Conservation (phyloP, 2,888 invertebrate species). For the Opisthograptis luteolata region DNA sequence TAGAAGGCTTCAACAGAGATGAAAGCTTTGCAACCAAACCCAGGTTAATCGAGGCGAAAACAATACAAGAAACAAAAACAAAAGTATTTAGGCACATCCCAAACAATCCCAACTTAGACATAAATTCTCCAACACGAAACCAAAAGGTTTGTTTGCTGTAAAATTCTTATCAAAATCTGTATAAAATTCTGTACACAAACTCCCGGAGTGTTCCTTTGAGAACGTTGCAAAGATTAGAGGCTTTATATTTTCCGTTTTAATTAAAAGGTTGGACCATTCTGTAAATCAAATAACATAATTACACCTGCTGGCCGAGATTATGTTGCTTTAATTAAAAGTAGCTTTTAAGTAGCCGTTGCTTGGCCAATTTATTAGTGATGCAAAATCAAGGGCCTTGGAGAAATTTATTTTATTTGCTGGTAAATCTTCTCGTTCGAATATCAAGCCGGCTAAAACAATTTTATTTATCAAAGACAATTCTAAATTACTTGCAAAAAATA, state of each 20-base stretch:
- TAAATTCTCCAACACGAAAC: conserved; percentile 7
- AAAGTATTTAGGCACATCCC: conserved; percentile 12
- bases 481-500: too few species aligned
- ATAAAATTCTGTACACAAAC: conserved; percentile 22
- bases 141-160: conserved; percentile 25
- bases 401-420: not conserved
- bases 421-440: too few species aligned
- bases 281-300: conserved; percentile 42
- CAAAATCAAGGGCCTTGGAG: conserved; percentile 4
- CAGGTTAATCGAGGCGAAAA: not conserved
- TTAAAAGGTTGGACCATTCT: conserved; percentile 38
- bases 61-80: not conserved
- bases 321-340: conserved; percentile 37
- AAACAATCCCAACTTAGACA: conserved; percentile 14
- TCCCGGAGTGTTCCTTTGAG: conserved; percentile 27
- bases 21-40: not conserved
- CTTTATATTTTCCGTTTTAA: conserved; percentile 36
- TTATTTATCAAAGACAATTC: too few species aligned
- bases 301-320: conserved; percentile 32
- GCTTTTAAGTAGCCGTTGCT: conserved; percentile 8
- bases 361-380: conserved; percentile 16
- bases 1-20: too few species aligned
- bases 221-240: conserved; percentile 35
- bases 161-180: conserved; percentile 27
- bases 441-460: too few species aligned